Percentiles rank a stretch among this genome's conserved stretches.
phyloP scores from a whole-genome alignment of 2,113 vertebrate genomes.

The Myrmophylax atrothorax region DNA sequence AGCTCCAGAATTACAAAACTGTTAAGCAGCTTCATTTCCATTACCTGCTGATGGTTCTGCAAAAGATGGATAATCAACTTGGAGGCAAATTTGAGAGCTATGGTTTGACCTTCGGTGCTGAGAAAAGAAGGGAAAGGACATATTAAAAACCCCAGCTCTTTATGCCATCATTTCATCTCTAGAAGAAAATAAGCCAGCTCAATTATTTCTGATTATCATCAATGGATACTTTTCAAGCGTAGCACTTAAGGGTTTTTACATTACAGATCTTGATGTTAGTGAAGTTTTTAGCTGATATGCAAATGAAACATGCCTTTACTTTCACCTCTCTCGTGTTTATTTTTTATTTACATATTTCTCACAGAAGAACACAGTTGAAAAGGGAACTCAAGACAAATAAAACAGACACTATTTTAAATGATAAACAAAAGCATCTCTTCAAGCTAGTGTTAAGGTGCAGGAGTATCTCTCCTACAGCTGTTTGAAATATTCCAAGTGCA shows the following conservation, averaged over 20 bases:
- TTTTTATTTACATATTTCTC: not conserved
- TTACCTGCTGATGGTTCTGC: conserved; percentile 77
- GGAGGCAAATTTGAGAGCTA: conserved; percentile 85
- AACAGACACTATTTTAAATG: not conserved
- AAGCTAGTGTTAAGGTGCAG: not conserved
- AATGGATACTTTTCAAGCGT: not conserved
- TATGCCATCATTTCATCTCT: not conserved
- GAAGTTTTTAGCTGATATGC: not conserved
- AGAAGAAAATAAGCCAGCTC: not conserved
- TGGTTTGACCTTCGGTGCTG: conserved; percentile 87
- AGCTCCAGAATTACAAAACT: not conserved
- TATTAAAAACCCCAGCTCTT: not conserved
- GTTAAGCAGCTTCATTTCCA: not conserved
- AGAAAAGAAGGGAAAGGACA: conserved; percentile 52
- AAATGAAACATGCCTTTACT: not conserved
- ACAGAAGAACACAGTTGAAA: not conserved
- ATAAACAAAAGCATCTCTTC: not conserved
- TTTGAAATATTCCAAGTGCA: not conserved
- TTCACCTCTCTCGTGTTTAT: not conserved
- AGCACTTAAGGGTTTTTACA: not conserved
- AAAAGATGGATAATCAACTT: conserved; percentile 77
- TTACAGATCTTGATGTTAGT: not conserved
- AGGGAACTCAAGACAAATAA: not conserved
- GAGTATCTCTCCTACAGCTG: not conserved
- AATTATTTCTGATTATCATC: not conserved